Conservation (phyloP, 2,888 invertebrate genomes). For the Parasteatoda lunata region DNA sequence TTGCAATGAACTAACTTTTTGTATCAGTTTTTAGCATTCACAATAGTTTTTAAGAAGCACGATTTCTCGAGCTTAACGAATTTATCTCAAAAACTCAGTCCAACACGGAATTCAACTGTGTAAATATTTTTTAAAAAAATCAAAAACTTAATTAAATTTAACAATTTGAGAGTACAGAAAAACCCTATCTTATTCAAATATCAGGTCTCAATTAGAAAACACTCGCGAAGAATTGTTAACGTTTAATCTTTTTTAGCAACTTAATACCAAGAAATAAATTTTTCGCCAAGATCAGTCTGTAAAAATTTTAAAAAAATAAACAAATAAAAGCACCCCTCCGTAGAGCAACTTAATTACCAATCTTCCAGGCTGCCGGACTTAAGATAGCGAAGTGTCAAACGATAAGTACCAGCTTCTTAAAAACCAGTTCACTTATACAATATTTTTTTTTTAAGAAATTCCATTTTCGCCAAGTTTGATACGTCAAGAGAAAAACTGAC, state of each 20-base stretch:
- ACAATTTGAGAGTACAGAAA: neutral
- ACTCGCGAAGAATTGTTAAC: slow-evolving; percentile 41
- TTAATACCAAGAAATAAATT: slow-evolving; percentile 50
- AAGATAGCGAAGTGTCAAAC: slow-evolving; percentile 29
- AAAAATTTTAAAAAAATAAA: neutral
- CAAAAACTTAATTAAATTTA: neutral
- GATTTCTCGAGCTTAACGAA: too few relatives aligned
- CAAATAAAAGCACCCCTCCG: neutral
- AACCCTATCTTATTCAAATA: slow-evolving; percentile 20
- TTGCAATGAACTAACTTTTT: too few relatives aligned
- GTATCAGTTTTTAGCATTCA: too few relatives aligned
- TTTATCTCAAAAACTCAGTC: too few relatives aligned
- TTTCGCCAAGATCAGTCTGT: slow-evolving; percentile 11
- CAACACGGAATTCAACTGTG: too few relatives aligned
- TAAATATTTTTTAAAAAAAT: too few relatives aligned
- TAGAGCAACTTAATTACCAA: slow-evolving; percentile 33
- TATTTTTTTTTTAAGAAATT: neutral
- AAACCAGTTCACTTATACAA: neutral
- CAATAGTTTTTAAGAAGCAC: too few relatives aligned
- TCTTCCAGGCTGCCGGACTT: slow-evolving; percentile 29
- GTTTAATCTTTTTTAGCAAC: slow-evolving; percentile 54
- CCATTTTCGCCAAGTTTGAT: neutral
- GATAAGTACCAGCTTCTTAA: neutral
- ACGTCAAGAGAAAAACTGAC: neutral
- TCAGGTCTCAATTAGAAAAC: slow-evolving; percentile 34